Conservation (phyloP, 1,140 invertebrate genomes). For the Diabrotica undecimpunctata region DNA sequence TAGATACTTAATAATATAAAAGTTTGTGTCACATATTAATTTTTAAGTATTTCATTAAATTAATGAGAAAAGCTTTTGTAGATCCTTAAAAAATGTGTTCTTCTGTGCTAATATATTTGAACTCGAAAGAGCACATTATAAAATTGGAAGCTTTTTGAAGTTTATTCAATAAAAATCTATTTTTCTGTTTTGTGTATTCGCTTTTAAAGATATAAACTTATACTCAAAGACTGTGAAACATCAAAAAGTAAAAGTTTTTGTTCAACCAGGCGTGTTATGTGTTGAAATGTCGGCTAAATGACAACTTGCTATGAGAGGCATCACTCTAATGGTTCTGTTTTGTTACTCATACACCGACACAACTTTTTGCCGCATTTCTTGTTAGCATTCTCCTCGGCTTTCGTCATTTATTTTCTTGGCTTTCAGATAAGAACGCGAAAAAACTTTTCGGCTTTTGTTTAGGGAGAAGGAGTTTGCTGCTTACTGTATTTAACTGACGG, state of each 20-base stretch:
- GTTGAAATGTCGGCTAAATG: not conserved
- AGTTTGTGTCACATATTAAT: too few species aligned
- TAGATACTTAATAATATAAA: too few species aligned
- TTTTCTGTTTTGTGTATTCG: not conserved
- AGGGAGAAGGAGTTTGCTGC: not conserved
- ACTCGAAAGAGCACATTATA: too few species aligned
- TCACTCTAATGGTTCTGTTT: not conserved
- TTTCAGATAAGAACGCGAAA: not conserved
- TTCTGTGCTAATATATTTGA: too few species aligned
- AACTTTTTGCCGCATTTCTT: not conserved
- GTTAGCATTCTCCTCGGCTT: not conserved
- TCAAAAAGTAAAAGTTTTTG: not conserved
- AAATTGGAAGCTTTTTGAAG: too few species aligned
- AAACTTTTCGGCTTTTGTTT: not conserved
- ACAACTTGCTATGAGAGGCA: not conserved
- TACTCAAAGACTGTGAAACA: not conserved
- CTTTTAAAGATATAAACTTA: not conserved
- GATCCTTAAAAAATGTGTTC: too few species aligned
- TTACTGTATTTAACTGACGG: not conserved
- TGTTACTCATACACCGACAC: constrained; percentile 2
- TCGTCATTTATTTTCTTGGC: not conserved
- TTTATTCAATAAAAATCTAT: too few species aligned
- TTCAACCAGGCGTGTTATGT: not conserved
- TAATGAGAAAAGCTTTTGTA: too few species aligned
- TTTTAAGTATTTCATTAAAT: too few species aligned